These are phyloP conservation scores for Theristicus caerulescens DNA, from an alignment of 2,113 vertebrate genomes.

Conservation along the genomic window DNA sequence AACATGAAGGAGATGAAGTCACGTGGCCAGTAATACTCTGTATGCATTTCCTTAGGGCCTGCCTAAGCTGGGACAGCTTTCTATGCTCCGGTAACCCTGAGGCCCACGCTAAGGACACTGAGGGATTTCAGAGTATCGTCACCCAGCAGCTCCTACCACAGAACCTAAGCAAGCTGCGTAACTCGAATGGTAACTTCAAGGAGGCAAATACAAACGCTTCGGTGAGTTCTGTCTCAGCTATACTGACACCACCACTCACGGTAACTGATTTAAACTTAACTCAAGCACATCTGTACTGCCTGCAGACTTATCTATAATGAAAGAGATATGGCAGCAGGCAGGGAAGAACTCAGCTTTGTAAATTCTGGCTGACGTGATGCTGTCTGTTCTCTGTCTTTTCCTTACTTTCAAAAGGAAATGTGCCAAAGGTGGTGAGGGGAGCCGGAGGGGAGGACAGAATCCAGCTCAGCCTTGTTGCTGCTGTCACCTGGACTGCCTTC, in stretches of 20 bases:
- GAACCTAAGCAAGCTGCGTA: neutral
- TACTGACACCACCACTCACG: neutral
- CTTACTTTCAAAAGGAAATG: neutral
- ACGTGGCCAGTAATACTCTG: neutral
- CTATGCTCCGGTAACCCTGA: fast-evolving
- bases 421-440: neutral
- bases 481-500: neutral
- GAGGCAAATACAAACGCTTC: neutral
- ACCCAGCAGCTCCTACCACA: neutral
- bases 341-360: neutral
- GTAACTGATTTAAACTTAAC: neutral
- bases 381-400: neutral
- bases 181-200: neutral
- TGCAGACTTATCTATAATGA: neutral
- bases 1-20: neutral
- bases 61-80: neutral
- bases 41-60: neutral
- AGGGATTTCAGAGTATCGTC: neutral
- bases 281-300: neutral
- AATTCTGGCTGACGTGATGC: neutral
- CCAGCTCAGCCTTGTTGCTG: neutral
- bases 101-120: fast-evolving
- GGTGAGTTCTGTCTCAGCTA: neutral
- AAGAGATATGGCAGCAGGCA: neutral
- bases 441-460: neutral